phyloP scores from a whole-genome alignment of 2,888 invertebrate genomes.

The Odiellus spinosus region DNA sequence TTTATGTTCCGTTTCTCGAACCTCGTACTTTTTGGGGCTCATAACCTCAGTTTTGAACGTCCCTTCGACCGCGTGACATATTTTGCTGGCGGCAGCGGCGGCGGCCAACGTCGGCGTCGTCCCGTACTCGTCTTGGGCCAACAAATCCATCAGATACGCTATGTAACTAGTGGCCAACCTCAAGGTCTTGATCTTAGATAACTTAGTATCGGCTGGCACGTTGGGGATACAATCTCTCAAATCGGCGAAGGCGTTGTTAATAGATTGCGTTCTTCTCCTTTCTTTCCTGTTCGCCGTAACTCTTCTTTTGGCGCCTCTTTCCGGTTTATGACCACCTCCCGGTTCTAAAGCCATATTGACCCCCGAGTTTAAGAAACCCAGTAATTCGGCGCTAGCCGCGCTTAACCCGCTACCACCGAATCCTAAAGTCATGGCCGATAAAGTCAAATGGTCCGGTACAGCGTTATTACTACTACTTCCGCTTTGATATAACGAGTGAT shows the following conservation, averaged over 20 bases:
- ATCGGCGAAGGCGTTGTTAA: conserved; percentile 86
- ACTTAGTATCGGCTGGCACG: conserved; percentile 85
- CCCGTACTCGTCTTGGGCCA: conserved; percentile 30
- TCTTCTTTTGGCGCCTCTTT: conserved; percentile 52
- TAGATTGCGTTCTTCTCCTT: conserved; percentile 73
- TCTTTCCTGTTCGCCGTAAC: conserved; percentile 92
- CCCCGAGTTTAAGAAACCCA: conserved; percentile 2
- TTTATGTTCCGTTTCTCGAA: too few species aligned
- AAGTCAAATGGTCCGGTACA: conserved; percentile 7
- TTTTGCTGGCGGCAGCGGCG: too few species aligned
- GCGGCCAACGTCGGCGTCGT: too few species aligned
- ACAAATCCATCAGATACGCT: conserved; percentile 72
- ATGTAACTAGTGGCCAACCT: conserved; percentile 83
- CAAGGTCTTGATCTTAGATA: conserved; percentile 86
- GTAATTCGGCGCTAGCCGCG: neutral
- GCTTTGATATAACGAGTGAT: too few species aligned
- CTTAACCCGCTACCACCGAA: neutral
- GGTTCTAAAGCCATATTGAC: neutral
- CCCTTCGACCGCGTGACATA: too few species aligned
- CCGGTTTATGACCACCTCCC: conserved; percentile 4
- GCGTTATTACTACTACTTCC: conserved; percentile 4
- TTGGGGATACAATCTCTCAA: conserved; percentile 87
- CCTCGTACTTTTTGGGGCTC: too few species aligned
- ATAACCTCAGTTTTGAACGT: too few species aligned
- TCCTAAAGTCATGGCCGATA: neutral